These are phyloP conservation scores for Fragum sueziense DNA, from an alignment of 2,888 invertebrate species.

Conservation along the genomic window DNA sequence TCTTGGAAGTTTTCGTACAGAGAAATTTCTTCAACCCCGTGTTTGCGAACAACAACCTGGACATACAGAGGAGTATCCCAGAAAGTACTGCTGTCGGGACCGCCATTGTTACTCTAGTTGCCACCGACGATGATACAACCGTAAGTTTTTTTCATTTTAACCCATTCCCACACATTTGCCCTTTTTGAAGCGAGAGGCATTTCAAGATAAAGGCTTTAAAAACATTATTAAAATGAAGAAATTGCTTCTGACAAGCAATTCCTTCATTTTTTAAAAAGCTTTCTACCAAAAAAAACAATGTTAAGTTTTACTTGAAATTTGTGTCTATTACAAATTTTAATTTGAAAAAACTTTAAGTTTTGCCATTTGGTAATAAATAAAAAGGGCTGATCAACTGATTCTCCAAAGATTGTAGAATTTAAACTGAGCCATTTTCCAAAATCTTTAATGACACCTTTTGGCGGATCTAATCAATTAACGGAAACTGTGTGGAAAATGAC, in stretches of 20 bases:
- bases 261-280: background rate
- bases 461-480: too few relatives aligned
- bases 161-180: too few relatives aligned
- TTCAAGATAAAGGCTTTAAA: background rate
- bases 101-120: conserved; percentile 45
- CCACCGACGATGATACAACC: conserved; percentile 61
- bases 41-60: conserved; percentile 44
- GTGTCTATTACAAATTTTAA: too few relatives aligned
- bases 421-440: too few relatives aligned
- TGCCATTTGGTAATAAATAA: too few relatives aligned
- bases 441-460: too few relatives aligned
- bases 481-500: background rate
- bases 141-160: conserved; percentile 61
- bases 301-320: too few relatives aligned
- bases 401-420: too few relatives aligned
- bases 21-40: conserved; percentile 54
- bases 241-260: background rate
- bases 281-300: background rate
- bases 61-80: conserved; percentile 40
- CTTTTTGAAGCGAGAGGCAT: too few relatives aligned
- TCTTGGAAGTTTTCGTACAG: conserved; percentile 60
- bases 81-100: conserved; percentile 54
- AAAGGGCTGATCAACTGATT: too few relatives aligned
- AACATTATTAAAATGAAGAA: background rate
- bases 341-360: too few relatives aligned